Base-by-base conservation (phyloP, 1,140 invertebrate genomes). In the Drosophila guanche region DNA sequence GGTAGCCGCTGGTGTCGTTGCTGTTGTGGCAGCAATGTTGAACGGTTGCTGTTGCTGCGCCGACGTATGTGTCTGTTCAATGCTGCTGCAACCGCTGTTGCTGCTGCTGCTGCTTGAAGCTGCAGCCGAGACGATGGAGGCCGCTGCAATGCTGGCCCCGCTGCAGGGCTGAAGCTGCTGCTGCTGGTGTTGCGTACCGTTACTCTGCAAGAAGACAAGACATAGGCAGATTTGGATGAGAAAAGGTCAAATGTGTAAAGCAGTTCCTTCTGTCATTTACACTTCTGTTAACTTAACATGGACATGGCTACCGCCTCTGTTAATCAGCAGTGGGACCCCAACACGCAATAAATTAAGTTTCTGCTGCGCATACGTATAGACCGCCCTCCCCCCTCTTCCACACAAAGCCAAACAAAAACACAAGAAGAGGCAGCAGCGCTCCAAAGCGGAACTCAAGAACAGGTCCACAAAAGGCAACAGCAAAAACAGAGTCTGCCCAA, bases 181-280 rank as follows among this genome's bases (percentile, higher is more conserved):
- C 16, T 56, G 55, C 20, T 76, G 79, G 46, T 86, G 89, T 58
- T 90, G 89, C 73, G 81, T 76, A 76, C 88, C 79, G 90, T 91
- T 91, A 68, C 76, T 91, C 90, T 91, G 73, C 5, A 77, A 53
- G 27, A 53, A 25, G 22, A 23, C 59, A 6, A 60, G n/a, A 76
- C 14, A 29, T 22, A 56, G 8, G 50, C 12, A 48, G 12, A 25
- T 42, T 41, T 48, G 47, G 22, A 48, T 48, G 29, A 6, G 16
- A 41, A 33, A 16, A 50, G 6, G 14, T 27, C 7, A 14, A 16
- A 50, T n/a, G 27, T 25, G 2, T 50, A 29, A 12, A 54, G 37
- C 22, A 37, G 27, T 51, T 27, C 16, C n/a, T 27, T 50, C 8
- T 33, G 29, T 10, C 4, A 33, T 1, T 3, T 3, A 33, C 29